Evolutionary conservation across 2,888 invertebrate species (phyloP), one percentile per base, ranked within the genome.

Genomic region (Erebia epiphron): DNA sequence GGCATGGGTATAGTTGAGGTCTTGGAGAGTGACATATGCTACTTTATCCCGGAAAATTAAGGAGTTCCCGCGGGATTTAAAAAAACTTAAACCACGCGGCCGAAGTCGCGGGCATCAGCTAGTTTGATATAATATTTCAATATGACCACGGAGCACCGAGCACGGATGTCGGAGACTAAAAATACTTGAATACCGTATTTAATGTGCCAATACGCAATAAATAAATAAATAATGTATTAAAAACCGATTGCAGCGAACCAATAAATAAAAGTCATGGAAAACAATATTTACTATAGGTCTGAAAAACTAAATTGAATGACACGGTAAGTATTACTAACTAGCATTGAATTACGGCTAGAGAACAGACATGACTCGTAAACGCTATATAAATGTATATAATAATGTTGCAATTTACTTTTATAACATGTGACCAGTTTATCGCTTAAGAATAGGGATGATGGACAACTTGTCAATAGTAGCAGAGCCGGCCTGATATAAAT

Each of bases 401-500:
- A 60, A 71, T 43, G 62, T 67, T 54, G 54, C 68, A 71, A 69
- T 73, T 71, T 68, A 71, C 63, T 68, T 58, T 67, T 50, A 73
- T 61, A 74, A 74, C 71, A 66, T 72, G 58, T 67, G 46, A 72
- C 71, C 64, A 72, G 73, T 75, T 75, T 72, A 77, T 73, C 61
- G 68, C 72, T 77, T 75, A 73, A 75, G 75, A 75, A 73, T 74
- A 75, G 74, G 75, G 73, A 68, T 79, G 82, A 83, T 83, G 82
- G 85, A 86, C 86, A 86, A 82, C 82, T 80, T 79, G 81, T 81
- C 82, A 83, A 81, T 82, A 81, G 79, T 75, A 76, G 78, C 75
- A 26, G 76, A 88, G 86, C 91, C 89, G 89, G 92, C 90, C 85
- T 75, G 84, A 77, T 93, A 93, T 88, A 89, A 92, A 92, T 92